Evolutionary conservation across 2,888 invertebrate species (phyloP).

Genomic region (Drosophila prostipennis): DNA sequence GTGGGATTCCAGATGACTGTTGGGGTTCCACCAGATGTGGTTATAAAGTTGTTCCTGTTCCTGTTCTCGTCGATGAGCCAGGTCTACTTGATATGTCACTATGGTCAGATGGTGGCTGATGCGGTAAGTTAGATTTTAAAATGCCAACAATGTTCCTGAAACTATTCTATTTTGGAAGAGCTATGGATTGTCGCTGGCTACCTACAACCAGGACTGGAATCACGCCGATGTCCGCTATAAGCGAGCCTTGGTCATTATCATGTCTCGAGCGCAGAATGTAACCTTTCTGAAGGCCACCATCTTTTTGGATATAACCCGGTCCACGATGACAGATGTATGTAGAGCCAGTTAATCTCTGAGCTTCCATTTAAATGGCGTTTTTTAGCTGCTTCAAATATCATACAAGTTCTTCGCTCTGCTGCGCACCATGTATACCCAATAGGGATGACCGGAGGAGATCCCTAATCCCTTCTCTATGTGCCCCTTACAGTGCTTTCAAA

Average conservation of each 20-base stretch:
- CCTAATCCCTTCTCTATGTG: constrained; percentile 16
- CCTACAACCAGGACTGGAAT: constrained; percentile 76
- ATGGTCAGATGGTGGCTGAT: constrained; percentile 73
- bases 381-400: constrained; percentile 79
- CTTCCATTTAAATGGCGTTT: not conserved
- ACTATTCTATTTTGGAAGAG: constrained; percentile 50
- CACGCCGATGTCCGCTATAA: constrained; percentile 70
- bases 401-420: constrained; percentile 81
- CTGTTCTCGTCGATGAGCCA: constrained; percentile 73
- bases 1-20: constrained; percentile 81
- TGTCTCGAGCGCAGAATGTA: constrained; percentile 70
- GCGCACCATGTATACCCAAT: constrained; percentile 73
- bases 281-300: constrained; percentile 71
- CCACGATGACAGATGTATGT: constrained; percentile 75
- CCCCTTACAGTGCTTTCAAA: constrained; percentile 56
- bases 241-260: constrained; percentile 69
- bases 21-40: constrained; percentile 58
- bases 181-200: constrained; percentile 55
- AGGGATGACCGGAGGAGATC: constrained; percentile 39
- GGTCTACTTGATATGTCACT: constrained; percentile 77
- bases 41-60: constrained; percentile 72
- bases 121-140: constrained; percentile 55
- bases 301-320: constrained; percentile 68
- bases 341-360: no score
- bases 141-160: no score